Percentiles rank a stretch among this genome's conserved stretches.
Conservation (phyloP, 2,797 vertebrate genomes). For the Babyrousa celebensis region DNA sequence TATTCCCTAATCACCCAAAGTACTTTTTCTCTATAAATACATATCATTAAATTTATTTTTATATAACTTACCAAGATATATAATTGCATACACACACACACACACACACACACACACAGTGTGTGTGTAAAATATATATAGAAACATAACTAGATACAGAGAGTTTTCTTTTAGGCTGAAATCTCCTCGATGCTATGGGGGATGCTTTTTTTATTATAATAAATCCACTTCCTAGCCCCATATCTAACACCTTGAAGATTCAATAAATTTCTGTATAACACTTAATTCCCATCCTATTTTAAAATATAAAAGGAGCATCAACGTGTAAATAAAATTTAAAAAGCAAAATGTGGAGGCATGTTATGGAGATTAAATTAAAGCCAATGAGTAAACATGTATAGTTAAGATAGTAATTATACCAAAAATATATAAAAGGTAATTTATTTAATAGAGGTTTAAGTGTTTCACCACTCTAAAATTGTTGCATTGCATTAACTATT, state of each 20-base stretch:
- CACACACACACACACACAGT: not conserved
- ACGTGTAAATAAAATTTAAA: constrained; percentile 26
- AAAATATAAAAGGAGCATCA: not conserved
- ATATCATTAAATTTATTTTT: constrained; percentile 1
- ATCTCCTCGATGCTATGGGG: not conserved
- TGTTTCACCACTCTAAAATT: not conserved
- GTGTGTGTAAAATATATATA: not conserved
- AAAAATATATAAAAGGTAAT: not conserved
- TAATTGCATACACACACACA: not conserved
- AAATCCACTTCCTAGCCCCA: not conserved
- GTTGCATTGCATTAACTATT: not conserved
- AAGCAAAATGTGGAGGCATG: not conserved
- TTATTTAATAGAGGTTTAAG: constrained; percentile 5
- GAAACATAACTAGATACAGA: not conserved
- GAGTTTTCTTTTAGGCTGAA: not conserved
- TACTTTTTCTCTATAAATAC: not conserved
- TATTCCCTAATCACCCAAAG: not conserved
- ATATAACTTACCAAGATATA: not conserved
- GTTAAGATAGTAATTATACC: not conserved
- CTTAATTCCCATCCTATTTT: not conserved
- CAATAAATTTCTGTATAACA: not conserved
- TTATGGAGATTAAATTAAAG: constrained; percentile 8
- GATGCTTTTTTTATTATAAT: not conserved
- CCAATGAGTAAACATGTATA: not conserved
- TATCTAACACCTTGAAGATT: not conserved